Evolutionary conservation across 2,797 vertebrate genomes (phyloP).

Genomic region (Acrossocheilus fasciatus): DNA sequence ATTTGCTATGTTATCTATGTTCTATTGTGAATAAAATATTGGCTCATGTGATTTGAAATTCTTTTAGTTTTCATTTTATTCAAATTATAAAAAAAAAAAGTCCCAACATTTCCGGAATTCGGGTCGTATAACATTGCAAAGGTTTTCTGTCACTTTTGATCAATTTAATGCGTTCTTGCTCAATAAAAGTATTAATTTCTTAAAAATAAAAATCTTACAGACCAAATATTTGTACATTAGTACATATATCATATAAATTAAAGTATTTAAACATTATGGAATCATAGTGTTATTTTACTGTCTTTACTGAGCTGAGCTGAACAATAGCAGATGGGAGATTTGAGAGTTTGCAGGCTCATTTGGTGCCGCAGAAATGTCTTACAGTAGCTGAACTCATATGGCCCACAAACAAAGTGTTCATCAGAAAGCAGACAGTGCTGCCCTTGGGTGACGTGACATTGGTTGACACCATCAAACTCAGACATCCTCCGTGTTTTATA

Average conservation of each 20-base stretch:
- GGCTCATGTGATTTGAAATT: no score
- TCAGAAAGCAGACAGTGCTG: constrained; percentile 5
- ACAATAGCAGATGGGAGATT: neutral
- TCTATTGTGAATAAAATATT: no score
- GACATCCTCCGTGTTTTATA: neutral
- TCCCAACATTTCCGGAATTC: no score
- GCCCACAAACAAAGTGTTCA: constrained; percentile 1
- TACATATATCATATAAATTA: neutral
- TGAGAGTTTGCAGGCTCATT: neutral
- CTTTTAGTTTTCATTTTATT: no score
- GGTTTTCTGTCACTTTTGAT: neutral
- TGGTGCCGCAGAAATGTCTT: neutral
- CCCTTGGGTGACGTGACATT: constrained; percentile 10
- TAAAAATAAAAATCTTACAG: no score
- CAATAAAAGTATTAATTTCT: no score
- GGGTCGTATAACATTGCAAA: neutral
- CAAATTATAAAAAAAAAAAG: no score
- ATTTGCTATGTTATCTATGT: no score
- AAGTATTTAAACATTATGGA: neutral
- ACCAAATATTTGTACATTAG: no score
- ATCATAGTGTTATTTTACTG: neutral
- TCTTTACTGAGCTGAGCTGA: neutral
- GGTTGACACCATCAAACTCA: neutral
- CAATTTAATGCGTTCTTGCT: no score
- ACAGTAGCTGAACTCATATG: neutral